phyloP scores from a whole-genome alignment of 2,888 invertebrate species.

The Caenorhabditis imperialis region DNA sequence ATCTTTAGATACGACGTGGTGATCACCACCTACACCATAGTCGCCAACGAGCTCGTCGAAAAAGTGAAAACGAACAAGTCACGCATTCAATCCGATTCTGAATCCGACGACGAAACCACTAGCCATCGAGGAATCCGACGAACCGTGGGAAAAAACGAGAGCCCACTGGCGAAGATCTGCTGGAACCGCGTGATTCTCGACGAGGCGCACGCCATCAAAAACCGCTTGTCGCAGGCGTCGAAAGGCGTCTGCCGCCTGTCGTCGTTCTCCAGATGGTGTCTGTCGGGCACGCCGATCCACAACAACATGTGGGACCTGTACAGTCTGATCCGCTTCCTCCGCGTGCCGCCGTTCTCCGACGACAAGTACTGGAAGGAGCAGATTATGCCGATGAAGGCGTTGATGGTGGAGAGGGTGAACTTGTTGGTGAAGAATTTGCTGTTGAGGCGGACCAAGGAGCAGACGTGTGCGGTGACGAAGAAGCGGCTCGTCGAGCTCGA shows the following conservation, averaged over 20 bases:
- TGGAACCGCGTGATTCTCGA: slow-evolving; percentile 93
- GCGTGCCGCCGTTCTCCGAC: slow-evolving; percentile 91
- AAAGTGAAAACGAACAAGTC: slow-evolving; percentile 41
- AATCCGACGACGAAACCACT: slow-evolving; percentile 19
- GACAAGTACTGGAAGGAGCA: slow-evolving; percentile 91
- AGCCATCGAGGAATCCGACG: slow-evolving; percentile 16
- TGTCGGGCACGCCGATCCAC: slow-evolving; percentile 93
- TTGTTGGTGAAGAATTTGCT: slow-evolving; percentile 89
- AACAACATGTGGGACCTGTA: slow-evolving; percentile 87
- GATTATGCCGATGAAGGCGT: slow-evolving; percentile 82
- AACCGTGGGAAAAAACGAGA: slow-evolving; percentile 50
- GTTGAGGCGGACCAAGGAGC: slow-evolving; percentile 89
- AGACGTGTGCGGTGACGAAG: slow-evolving; percentile 80
- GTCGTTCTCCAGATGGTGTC: slow-evolving; percentile 85
- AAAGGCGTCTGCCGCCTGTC: slow-evolving; percentile 83
- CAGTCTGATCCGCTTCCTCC: slow-evolving; percentile 84
- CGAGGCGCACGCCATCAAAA: slow-evolving; percentile 93
- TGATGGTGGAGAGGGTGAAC: slow-evolving; percentile 83
- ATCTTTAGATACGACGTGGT: slow-evolving; percentile 87
- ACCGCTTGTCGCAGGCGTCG: slow-evolving; percentile 81
- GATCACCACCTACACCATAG: slow-evolving; percentile 89
- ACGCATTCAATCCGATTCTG: slow-evolving; percentile 8
- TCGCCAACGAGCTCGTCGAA: slow-evolving; percentile 79
- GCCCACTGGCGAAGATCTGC: slow-evolving; percentile 82
- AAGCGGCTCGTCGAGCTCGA: slow-evolving; percentile 78